Evolutionary conservation across 2,797 vertebrate species (phyloP).

Genomic region (Hozukius guyotensis): DNA sequence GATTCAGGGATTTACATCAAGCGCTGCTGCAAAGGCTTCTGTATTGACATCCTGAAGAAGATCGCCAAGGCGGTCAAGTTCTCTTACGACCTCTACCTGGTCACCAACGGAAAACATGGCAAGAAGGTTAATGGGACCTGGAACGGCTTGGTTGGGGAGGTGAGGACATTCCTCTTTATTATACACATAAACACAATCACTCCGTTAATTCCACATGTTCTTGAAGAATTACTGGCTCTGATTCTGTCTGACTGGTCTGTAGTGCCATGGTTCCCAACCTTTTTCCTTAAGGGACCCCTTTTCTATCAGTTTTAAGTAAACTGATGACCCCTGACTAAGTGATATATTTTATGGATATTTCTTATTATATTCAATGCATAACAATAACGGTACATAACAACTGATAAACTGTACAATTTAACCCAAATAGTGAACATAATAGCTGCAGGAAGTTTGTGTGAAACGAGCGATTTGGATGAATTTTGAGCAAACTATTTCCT

Average conservation of each 20-base stretch:
- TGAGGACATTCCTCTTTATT: constrained; percentile 57
- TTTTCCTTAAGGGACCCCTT: too few species aligned
- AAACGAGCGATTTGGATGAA: neutral
- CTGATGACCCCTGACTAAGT: neutral
- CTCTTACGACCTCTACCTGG: constrained; percentile 97
- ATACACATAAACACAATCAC: neutral
- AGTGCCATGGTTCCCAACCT: rapidly evolving
- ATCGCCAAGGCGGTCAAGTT: constrained; percentile 98
- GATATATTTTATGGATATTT: neutral
- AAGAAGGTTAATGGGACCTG: constrained; percentile 98
- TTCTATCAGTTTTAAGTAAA: too few species aligned
- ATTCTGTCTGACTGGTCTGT: neutral
- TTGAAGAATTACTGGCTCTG: neutral
- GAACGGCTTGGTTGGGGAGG: constrained; percentile 99
- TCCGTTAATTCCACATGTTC: neutral
- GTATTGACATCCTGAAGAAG: constrained; percentile 99
- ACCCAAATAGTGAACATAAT: too few species aligned
- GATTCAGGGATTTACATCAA: constrained; percentile 98
- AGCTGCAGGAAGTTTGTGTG: too few species aligned
- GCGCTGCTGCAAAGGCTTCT: constrained; percentile 99
- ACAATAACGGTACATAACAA: too few species aligned
- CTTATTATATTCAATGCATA: neutral
- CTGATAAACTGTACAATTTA: too few species aligned
- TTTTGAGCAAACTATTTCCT: neutral
- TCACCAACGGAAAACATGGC: constrained; percentile 98